These are phyloP conservation scores for Drosophila takahashii DNA, from an alignment of 1,140 invertebrate species.

Conservation along the genomic window DNA sequence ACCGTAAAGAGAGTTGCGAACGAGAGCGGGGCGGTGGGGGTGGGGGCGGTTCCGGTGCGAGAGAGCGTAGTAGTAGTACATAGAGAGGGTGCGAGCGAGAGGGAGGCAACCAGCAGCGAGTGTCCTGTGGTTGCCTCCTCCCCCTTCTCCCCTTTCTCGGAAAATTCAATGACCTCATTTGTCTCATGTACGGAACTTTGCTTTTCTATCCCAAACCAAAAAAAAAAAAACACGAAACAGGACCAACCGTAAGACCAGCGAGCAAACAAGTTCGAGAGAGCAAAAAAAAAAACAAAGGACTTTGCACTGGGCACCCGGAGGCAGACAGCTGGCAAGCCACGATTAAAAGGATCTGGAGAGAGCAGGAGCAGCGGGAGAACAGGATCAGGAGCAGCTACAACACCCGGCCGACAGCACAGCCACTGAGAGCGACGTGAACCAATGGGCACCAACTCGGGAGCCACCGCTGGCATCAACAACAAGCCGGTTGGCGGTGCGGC, in stretches of 20 bases:
- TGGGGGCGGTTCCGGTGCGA: slow-evolving; percentile 57
- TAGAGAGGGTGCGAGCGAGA: slow-evolving; percentile 34
- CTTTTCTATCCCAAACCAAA: slow-evolving; percentile 35
- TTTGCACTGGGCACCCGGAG: slow-evolving; percentile 25
- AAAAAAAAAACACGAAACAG: slow-evolving; percentile 49
- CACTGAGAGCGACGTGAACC: slow-evolving; percentile 58
- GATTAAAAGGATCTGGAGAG: slow-evolving; percentile 38
- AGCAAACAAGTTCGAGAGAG: slow-evolving; percentile 35
- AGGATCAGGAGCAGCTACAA: slow-evolving; percentile 26
- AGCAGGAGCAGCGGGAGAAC: slow-evolving; percentile 34
- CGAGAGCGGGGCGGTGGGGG: slow-evolving; percentile 31
- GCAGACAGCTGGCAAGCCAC: slow-evolving; percentile 37
- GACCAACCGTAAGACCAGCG: slow-evolving; percentile 47
- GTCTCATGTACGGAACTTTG: slow-evolving; percentile 71
- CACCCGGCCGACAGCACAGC: slow-evolving; percentile 29
- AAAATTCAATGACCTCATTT: slow-evolving; percentile 83
- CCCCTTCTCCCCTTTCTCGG: slow-evolving; percentile 22
- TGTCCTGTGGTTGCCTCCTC: slow-evolving; percentile 44
- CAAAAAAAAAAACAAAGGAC: slow-evolving; percentile 30
- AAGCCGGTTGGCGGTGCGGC: slow-evolving; percentile 78
- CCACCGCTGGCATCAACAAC: slow-evolving; percentile 84
- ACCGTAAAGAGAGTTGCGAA: slow-evolving; percentile 53
- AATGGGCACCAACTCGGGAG: slow-evolving; percentile 85
- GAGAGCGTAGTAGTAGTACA: slow-evolving; percentile 47
- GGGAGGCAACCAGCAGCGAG: slow-evolving; percentile 27